Evolutionary conservation across 2,797 vertebrate genomes (phyloP).

Genomic region (Tragopan temminckii): DNA sequence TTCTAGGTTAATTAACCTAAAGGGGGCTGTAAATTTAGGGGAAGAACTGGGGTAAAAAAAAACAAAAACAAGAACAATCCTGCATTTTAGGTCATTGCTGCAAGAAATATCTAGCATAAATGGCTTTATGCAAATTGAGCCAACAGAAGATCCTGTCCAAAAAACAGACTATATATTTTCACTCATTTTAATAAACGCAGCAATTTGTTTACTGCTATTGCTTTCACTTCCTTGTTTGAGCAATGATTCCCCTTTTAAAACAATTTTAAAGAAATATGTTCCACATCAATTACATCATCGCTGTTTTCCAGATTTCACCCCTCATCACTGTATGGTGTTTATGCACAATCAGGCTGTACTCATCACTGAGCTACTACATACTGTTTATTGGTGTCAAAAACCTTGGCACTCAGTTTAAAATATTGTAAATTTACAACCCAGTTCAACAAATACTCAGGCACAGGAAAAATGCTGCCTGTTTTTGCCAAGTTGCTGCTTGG

Average conservation of each 20-base stretch:
- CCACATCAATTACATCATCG: not conserved
- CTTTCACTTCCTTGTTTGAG: not conserved
- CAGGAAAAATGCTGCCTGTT: not conserved
- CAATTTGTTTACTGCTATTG: not conserved
- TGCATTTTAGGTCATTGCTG: not conserved
- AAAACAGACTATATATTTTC: not conserved
- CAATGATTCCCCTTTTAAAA: no score
- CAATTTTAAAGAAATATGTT: no score
- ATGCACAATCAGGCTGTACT: not conserved
- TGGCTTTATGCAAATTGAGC: not conserved
- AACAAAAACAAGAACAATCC: not conserved
- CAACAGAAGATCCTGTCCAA: conserved; percentile 7
- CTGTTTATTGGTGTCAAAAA: conserved; percentile 36
- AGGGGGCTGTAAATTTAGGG: not conserved
- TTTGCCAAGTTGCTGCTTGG: not conserved
- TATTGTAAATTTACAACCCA: not conserved
- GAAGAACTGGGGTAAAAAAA: not conserved
- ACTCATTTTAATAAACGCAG: conserved; percentile 10
- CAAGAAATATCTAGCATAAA: conserved; percentile 16
- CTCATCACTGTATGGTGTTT: conserved; percentile 2
- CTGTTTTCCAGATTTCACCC: conserved; percentile 40
- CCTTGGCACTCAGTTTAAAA: conserved; percentile 36
- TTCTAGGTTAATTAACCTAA: not conserved
- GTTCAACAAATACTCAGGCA: not conserved
- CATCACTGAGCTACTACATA: not conserved